These are phyloP conservation scores for Nothocercus julius DNA, from an alignment of 2,113 vertebrate genomes.

Conservation along the genomic window DNA sequence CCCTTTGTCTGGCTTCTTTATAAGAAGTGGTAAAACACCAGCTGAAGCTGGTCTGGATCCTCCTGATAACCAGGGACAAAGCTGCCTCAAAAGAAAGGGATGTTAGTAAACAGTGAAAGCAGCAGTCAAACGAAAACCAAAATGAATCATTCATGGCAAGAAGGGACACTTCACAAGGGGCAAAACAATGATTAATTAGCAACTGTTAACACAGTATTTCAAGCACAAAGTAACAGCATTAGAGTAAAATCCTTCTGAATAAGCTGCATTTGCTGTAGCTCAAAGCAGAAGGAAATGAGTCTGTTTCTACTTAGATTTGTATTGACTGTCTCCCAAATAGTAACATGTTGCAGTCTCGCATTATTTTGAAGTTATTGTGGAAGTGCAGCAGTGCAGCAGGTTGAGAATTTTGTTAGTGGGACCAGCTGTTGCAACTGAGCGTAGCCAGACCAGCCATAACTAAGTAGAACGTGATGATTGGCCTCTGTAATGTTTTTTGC, in stretches of 20 bases:
- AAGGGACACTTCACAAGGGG: slow-evolving; percentile 51
- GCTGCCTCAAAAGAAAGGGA: slow-evolving; percentile 37
- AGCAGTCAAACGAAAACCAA: slow-evolving; percentile 47
- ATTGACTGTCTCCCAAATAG: slow-evolving; percentile 21
- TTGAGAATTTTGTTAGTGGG: neutral
- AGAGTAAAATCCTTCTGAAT: slow-evolving; percentile 46
- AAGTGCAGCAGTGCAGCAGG: slow-evolving; percentile 7
- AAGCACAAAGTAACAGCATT: slow-evolving; percentile 22
- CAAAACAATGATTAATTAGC: slow-evolving; percentile 69
- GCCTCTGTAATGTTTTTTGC: slow-evolving; percentile 1
- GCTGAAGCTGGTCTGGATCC: neutral
- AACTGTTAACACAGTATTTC: slow-evolving; percentile 47
- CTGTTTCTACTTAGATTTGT: slow-evolving; percentile 3
- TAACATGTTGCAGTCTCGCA: neutral
- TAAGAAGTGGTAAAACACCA: slow-evolving; percentile 3
- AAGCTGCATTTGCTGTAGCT: neutral
- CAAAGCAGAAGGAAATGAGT: neutral
- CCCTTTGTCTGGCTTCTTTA: neutral
- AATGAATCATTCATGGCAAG: slow-evolving; percentile 45
- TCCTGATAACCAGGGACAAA: slow-evolving; percentile 2
- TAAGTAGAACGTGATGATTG: neutral
- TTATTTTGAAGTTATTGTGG: slow-evolving; percentile 30
- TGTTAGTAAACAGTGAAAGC: slow-evolving; percentile 57
- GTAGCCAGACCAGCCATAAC: neutral
- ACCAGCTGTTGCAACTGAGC: slow-evolving; percentile 36